Evolutionary conservation across 1,140 invertebrate species (phyloP).

Genomic region (Eueides isabella): DNA sequence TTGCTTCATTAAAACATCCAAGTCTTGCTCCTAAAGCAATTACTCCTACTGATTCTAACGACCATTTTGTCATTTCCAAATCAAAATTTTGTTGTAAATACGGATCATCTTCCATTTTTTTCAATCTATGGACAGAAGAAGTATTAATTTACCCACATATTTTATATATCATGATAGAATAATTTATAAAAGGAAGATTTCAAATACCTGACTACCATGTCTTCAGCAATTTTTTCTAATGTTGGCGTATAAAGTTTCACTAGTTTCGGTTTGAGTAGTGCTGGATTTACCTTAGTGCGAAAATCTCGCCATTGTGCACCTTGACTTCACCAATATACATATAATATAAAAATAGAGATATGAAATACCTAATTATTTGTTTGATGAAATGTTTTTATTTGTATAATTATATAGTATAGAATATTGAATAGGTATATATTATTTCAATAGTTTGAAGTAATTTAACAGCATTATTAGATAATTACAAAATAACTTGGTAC

Average conservation of each 20-base stretch:
- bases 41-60: constrained; percentile 86
- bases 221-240: constrained; percentile 59
- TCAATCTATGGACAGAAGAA: constrained; percentile 42
- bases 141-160: not conserved
- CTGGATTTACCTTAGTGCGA: constrained; percentile 71
- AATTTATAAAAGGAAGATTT: too few relatives aligned
- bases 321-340: constrained; percentile 48
- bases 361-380: too few relatives aligned
- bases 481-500: too few relatives aligned
- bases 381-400: too few relatives aligned
- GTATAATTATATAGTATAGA: too few relatives aligned
- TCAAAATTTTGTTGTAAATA: constrained; percentile 79
- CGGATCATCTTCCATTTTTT: constrained; percentile 44
- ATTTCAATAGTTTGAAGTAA: too few relatives aligned
- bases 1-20: constrained; percentile 81
- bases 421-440: too few relatives aligned
- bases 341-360: not conserved
- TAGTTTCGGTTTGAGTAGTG: constrained; percentile 65
- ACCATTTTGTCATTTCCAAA: constrained; percentile 86
- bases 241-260: constrained; percentile 64
- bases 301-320: constrained; percentile 65
- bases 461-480: too few relatives aligned
- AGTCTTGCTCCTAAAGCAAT: constrained; percentile 86
- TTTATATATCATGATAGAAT: not conserved
- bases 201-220: constrained; percentile 57